Base-by-base conservation (phyloP, 92 coral and sea anemone genomes). In the Zoanthus gigantus region DNA sequence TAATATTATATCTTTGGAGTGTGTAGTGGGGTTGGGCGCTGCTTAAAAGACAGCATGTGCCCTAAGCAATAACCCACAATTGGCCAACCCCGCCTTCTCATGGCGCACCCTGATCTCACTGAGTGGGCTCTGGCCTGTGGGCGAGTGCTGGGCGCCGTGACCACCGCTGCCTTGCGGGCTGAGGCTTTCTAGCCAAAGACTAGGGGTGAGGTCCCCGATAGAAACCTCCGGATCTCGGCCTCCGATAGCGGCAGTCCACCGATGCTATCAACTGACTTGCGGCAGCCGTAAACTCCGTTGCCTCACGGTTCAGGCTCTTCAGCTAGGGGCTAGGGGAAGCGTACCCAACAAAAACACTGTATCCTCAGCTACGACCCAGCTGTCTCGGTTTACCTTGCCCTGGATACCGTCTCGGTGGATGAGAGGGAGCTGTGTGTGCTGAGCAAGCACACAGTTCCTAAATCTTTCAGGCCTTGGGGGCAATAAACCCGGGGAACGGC, bases 21-120 rank as follows among this genome's bases (percentile, higher is more conserved):
- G 52, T 8, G 52, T 4, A 47, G 52, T 47, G 52, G 52, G 52
- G 52, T 47, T 47, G 52, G 52, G 9, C 56, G 9, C 56, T 37
- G 14, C 50, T 47, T 14, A 3, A 58, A 15, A 58, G 66, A 18
- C 23, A 58, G 66, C 23, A 58, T 58, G 23, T 58, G 18, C 66
- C 23, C 66, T 1, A 13, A 18, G 66, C n/a, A 58, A 58, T 58
- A 58, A 58, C 66, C 66, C 66, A 15, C 23, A 58, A 58, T 58
- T 58, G 66, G 66, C 66, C 66, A 58, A 58, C 66, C 66, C 18
- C 66, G 66, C 66, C 66, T 58, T 58, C 66, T 12, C 66, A 16
- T 58, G 66, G 66, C 66, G 23, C 66, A 14, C 23, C 18, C 66
- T 58, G 66, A 13, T 58, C 66, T 13, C 66, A 58, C 66, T 15